Conservation (phyloP, 1,140 invertebrate species). For the Fopius arisanus region DNA sequence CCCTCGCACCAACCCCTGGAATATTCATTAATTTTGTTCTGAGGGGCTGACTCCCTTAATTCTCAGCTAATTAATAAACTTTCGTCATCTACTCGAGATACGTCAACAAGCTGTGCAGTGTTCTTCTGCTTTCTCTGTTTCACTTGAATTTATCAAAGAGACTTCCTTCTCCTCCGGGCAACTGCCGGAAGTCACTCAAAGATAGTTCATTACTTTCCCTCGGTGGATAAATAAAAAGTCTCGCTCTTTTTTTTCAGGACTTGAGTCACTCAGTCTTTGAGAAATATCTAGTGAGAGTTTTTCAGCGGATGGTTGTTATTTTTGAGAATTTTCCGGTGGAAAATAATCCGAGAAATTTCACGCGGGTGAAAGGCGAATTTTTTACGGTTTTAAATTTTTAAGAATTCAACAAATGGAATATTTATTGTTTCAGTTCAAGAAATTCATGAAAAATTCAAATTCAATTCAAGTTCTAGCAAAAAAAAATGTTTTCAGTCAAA, state of each 20-base stretch:
- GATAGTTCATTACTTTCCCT: conserved; percentile 1
- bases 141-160: conserved; percentile 4
- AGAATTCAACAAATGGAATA: too few species aligned
- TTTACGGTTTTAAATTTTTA: too few species aligned
- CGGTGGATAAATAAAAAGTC: background rate
- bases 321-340: too few species aligned
- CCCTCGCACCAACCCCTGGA: background rate
- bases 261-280: background rate
- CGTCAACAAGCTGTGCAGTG: conserved; percentile 17
- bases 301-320: too few species aligned
- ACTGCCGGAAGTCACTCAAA: conserved; percentile 9
- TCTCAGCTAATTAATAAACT: conserved; percentile 62
- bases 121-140: conserved; percentile 6
- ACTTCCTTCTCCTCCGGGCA: background rate
- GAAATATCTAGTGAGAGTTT: background rate
- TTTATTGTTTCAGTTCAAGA: too few species aligned
- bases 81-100: conserved; percentile 53
- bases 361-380: too few species aligned
- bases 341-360: too few species aligned
- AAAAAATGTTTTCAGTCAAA: too few species aligned
- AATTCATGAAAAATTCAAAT: too few species aligned
- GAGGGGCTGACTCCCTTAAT: conserved; percentile 46
- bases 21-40: conserved; percentile 6
- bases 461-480: too few species aligned
- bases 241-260: background rate